A percentile compares a stretch with the other conserved stretches of the same genome.
Evolutionary conservation across 30 jellyfish, hydroid and myxozoan genomes (phyloP).

Genomic region (Aurelia sp.): DNA sequence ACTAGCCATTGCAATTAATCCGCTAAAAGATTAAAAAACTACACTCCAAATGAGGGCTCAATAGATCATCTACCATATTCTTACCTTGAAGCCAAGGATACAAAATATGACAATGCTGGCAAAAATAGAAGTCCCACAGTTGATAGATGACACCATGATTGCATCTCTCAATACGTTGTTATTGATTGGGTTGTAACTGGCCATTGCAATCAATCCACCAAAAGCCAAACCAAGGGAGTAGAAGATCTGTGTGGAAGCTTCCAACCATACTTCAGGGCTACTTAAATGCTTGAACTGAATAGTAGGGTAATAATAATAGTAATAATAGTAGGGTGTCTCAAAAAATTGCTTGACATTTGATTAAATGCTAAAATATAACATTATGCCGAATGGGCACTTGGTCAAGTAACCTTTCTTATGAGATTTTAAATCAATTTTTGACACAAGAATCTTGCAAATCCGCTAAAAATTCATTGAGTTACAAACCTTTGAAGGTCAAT

Average conservation of each 20-base stretch:
- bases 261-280: slow-evolving; percentile 92
- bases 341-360: too few relatives aligned
- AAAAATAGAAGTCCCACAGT: slow-evolving; percentile 92
- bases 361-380: too few relatives aligned
- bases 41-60: too few relatives aligned
- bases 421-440: too few relatives aligned
- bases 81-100: slow-evolving; percentile 93
- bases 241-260: slow-evolving; percentile 95
- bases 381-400: too few relatives aligned
- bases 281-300: slow-evolving; percentile 70
- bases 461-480: too few relatives aligned
- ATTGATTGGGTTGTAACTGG: slow-evolving; percentile 92
- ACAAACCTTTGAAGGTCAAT: too few relatives aligned
- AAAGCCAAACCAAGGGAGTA: slow-evolving; percentile 96
- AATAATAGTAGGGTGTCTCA: too few relatives aligned
- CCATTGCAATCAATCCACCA: slow-evolving; percentile 97
- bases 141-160: slow-evolving; percentile 80
- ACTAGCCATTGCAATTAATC: too few relatives aligned
- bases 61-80: not conserved
- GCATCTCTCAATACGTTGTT: slow-evolving; percentile 94
- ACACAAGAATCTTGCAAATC: too few relatives aligned
- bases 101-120: slow-evolving; percentile 94
- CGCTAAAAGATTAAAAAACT: too few relatives aligned
- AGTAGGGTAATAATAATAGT: not conserved
- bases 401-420: too few relatives aligned